Evolutionary conservation across 1,140 invertebrate genomes (phyloP), one percentile per base, ranked within the genome.

Genomic region (Megathymus violae): DNA sequence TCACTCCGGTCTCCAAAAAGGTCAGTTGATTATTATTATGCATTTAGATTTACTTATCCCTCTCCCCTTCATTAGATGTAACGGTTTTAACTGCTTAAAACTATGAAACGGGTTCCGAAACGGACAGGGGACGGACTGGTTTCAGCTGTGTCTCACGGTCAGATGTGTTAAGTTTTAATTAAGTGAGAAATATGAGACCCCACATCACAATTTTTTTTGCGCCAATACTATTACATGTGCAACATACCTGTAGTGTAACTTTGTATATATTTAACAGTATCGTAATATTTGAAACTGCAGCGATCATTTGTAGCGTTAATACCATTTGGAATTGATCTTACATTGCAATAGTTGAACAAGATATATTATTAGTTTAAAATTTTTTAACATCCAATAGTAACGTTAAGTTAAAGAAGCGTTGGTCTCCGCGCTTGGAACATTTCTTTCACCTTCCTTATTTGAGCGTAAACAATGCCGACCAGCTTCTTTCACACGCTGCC

Each of bases 41-140:
- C 46, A 62, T 71, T 66, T 47, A 71, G 72, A 82, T 85, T 88
- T 81, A 80, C 72, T 86, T 87, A 84, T 78, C 76, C 76, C 80
- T 75, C 84, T 85, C 85, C 86, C 88, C 81, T 86, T 91, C 87
- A 91, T 91, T 89, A 91, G 88, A 82, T 85, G 85, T 91, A 91
- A 91, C 88, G 87, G 87, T 89, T 89, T 85, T 83, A 78, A 82
- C 78, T 84, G 84, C 78, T 87, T 91, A 91, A 91, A 89, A 91
- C 88, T 88, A 88, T 88, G 72, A 83, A 91, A 91, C 88, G 76
- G 78, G 88, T 91, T 91, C 74, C 71, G 66, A 25, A 74, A 72
- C 63, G 80, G 82, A 72, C 66, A 80, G 84, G 88, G 84, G 76
- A 69, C 69, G 51, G 67, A 82, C 78, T 78, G 78, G 81, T 84